phyloP scores from a whole-genome alignment of 2,888 invertebrate genomes.

The Scelioninae gen. 2 region DNA sequence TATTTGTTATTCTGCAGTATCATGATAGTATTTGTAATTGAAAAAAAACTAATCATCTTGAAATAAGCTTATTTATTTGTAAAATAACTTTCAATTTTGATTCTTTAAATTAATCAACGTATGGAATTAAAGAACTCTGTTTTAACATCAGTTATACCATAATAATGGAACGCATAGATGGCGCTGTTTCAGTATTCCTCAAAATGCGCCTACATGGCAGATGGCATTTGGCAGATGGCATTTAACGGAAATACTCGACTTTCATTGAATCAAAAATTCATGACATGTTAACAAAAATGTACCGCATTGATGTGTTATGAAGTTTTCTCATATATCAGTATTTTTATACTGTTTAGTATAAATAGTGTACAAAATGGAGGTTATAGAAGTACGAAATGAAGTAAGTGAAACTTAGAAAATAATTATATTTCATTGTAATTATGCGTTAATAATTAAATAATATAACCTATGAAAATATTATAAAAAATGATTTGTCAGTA shows the following conservation, averaged over 20 bases:
- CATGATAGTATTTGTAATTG: too few relatives aligned
- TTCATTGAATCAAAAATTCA: constrained; percentile 33
- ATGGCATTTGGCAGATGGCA: too few relatives aligned
- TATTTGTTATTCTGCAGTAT: too few relatives aligned
- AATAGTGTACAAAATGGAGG: constrained; percentile 46
- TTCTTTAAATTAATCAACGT: too few relatives aligned
- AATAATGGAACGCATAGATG: constrained; percentile 7
- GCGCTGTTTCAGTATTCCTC: constrained; percentile 1
- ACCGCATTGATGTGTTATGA: constrained; percentile 42
- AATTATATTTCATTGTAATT: neutral
- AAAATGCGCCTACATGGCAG: constrained; percentile 37
- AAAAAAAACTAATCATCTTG: too few relatives aligned
- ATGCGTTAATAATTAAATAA: constrained; percentile 1
- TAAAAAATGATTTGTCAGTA: too few relatives aligned
- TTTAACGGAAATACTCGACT: constrained; percentile 19
- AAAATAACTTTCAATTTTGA: neutral
- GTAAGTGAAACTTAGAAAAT: constrained; percentile 28
- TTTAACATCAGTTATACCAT: neutral
- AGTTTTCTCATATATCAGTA: constrained; percentile 10
- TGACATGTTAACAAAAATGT: constrained; percentile 48
- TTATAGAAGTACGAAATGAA: constrained; percentile 11
- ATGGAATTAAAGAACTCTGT: neutral
- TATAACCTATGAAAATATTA: constrained; percentile 17
- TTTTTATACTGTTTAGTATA: constrained; percentile 38
- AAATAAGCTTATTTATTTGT: too few relatives aligned